Base-by-base conservation (phyloP, 2,797 vertebrate species). In the Distichodus sexfasciatus region DNA sequence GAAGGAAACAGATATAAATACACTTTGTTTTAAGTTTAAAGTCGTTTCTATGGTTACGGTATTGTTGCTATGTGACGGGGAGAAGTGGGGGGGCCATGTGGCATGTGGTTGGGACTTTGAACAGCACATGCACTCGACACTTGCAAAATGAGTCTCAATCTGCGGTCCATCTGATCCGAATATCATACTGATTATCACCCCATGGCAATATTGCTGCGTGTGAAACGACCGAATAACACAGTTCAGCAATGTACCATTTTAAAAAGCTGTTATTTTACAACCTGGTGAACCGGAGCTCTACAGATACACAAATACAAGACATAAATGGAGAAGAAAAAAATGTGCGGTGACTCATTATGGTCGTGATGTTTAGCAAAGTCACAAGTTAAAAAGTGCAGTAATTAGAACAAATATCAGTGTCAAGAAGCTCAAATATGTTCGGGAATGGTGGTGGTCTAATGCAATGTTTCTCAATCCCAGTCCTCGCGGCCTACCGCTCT, bases 11-110 rank as follows among this genome's bases (percentile, higher is more conserved):
- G 54, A 76, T 78, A 72, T 72, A 86, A 82, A 87, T 84, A 85
- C 26, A 70, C 68, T 78, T 80, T 69, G 75, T 84, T 83, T 76
- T 74, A 85, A 86, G 60, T 86, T 86, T 81, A 77, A 79, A 78
- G 75, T 74, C 6, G 86, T 90, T 88, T 82, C 86, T 82, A 88
- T 87, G 87, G 89, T 73, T 70, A 88, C 87, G 44, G 44, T 35
- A 74, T 79, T 77, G 84, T 89, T 90, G 87, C 87, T 85, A 87
- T 81, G 87, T 82, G 84, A 87, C 81, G 8, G 77, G 62, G 35
- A 65, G 72, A n/a, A 41, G 48, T 40, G 57, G 28, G 60, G 65
- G 43, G 51, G 60, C 54, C 76, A 66, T 77, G 74, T 65, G 44
- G 62, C 59, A 71, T 79, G 73, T 76, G 58, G 66, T 70, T 62